A percentile compares a stretch with the other conserved stretches of the same genome.
Conservation (phyloP, 2,888 invertebrate genomes). For the Drosophila kokeensis region DNA sequence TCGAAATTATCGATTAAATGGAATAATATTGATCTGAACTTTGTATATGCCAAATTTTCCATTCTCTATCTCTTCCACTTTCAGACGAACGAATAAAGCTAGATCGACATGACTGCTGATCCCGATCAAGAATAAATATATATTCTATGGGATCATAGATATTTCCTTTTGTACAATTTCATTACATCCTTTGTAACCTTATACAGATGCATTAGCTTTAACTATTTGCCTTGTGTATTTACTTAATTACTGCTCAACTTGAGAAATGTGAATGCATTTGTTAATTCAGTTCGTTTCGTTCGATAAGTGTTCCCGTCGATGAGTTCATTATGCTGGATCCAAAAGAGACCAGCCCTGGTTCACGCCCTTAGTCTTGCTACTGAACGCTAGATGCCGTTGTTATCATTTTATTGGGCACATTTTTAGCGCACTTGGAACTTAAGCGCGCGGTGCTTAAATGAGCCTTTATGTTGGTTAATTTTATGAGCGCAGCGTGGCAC, state of each 20-base stretch:
- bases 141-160: background rate
- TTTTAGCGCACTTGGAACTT: slow-evolving; percentile 28
- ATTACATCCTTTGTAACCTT: background rate
- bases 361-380: slow-evolving; percentile 1
- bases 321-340: background rate
- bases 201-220: background rate
- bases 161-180: background rate
- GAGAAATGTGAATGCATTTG: background rate
- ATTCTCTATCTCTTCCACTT: background rate
- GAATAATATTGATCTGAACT: background rate
- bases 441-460: slow-evolving; percentile 32
- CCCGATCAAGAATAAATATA: background rate
- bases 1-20: background rate
- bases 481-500: slow-evolving; percentile 33
- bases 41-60: background rate
- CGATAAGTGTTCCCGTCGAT: background rate
- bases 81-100: too few relatives aligned
- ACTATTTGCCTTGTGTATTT: background rate
- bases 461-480: slow-evolving; percentile 47
- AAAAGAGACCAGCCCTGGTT: background rate
- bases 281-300: background rate
- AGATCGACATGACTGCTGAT: background rate
- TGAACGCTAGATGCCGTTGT: slow-evolving; percentile 28
- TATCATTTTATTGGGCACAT: slow-evolving; percentile 23
- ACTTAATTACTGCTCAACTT: background rate